Conservation (phyloP, 2,888 invertebrate species). For the Eupelmus urozonus region DNA sequence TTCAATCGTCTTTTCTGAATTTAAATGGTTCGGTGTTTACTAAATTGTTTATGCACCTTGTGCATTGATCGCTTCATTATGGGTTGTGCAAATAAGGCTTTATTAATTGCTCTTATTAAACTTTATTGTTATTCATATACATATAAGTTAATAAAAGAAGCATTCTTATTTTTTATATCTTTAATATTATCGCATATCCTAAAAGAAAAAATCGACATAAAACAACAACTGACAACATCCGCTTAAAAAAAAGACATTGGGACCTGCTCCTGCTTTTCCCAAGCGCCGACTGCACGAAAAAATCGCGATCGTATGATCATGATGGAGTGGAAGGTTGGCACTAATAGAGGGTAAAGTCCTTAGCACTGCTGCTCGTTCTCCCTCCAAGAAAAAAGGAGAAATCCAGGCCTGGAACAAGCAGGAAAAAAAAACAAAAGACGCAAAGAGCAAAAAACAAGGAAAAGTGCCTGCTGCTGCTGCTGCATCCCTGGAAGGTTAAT, state of each 20-base stretch:
- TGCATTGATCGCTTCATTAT: too few relatives aligned
- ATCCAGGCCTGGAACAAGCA: conserved; percentile 10
- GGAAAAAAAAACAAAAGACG: conserved; percentile 16
- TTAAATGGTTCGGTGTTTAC: too few relatives aligned
- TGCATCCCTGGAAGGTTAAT: conserved; percentile 70
- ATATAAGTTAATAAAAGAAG: too few relatives aligned
- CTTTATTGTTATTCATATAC: too few relatives aligned
- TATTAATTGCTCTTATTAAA: too few relatives aligned
- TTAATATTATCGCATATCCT: too few relatives aligned
- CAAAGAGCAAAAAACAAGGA: conserved; percentile 50
- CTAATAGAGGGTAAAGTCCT: conserved; percentile 44
- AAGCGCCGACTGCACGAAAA: conserved; percentile 6
- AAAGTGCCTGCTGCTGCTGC: conserved; percentile 62
- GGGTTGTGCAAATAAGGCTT: too few relatives aligned
- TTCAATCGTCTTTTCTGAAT: too few relatives aligned
- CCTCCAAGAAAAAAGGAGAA: conserved; percentile 15
- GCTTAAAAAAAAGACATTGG: not conserved
- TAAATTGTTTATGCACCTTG: too few relatives aligned
- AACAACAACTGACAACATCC: not conserved
- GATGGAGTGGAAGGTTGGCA: conserved; percentile 37
- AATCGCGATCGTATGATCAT: conserved; percentile 31
- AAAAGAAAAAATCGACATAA: too few relatives aligned
- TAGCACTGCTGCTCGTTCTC: not conserved
- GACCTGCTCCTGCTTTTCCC: not conserved
- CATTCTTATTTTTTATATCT: too few relatives aligned